These are phyloP conservation scores for Caenorhabditis japonica DNA, from an alignment of 2,888 invertebrate species.

Conservation along the genomic window DNA sequence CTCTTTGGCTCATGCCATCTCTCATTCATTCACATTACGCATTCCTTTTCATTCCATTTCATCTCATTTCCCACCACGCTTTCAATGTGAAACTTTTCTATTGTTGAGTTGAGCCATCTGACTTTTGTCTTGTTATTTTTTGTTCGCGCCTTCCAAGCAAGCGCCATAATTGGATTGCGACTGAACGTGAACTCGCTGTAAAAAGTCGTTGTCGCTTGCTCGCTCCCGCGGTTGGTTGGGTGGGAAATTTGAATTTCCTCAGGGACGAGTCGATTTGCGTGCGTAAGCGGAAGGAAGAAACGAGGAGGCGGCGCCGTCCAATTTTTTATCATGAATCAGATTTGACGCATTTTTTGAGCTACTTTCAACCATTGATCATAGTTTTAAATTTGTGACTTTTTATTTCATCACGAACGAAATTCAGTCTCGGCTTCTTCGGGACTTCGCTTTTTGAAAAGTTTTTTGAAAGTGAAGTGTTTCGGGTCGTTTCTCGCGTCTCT, in stretches of 20 bases:
- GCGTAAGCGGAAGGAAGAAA: conserved; percentile 4
- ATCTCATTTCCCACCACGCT: neutral
- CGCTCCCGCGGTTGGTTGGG: neutral
- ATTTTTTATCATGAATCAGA: neutral
- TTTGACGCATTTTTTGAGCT: conserved; percentile 1
- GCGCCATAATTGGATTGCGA: too few species aligned
- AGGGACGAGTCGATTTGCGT: conserved; percentile 27
- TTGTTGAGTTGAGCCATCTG: neutral
- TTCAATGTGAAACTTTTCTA: conserved; percentile 1
- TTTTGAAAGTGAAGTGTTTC: too few species aligned
- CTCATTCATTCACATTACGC: conserved; percentile 35
- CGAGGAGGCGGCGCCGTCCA: conserved; percentile 5
- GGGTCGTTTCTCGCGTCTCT: too few species aligned
- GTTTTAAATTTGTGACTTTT: too few species aligned
- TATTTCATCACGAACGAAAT: too few species aligned
- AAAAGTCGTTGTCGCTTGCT: neutral
- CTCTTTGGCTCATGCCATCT: neutral
- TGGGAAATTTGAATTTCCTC: conserved; percentile 37
- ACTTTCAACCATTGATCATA: too few species aligned
- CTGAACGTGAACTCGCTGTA: neutral
- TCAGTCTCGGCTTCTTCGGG: too few species aligned
- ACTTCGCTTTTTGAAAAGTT: too few species aligned
- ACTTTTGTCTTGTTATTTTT: too few species aligned
- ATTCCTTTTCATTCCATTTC: conserved; percentile 17
- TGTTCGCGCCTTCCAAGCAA: too few species aligned